A percentile compares a stretch with the other conserved stretches of the same genome.
These are phyloP conservation scores for Tonatia bakeri DNA, from an alignment of 2,113 vertebrate genomes.

Conservation along the genomic window DNA sequence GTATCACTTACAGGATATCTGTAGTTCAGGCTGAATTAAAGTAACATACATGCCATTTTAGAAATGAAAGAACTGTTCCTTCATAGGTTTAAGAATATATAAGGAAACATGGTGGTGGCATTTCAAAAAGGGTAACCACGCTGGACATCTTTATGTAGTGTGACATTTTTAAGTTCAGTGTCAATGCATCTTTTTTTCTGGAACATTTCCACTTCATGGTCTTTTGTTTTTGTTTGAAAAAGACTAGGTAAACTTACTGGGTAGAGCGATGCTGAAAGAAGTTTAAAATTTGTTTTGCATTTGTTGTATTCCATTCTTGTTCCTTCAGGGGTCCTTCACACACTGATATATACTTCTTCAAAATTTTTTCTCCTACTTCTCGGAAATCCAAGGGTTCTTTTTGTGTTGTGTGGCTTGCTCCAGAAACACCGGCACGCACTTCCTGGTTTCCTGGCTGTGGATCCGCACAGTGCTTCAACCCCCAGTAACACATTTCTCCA, in stretches of 20 bases:
- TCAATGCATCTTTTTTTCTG: neutral
- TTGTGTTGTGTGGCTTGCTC: constrained; percentile 64
- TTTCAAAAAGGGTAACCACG: neutral
- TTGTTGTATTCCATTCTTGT: constrained; percentile 93
- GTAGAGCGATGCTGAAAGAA: constrained; percentile 81
- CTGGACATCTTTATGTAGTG: neutral
- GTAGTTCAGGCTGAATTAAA: constrained; percentile 23
- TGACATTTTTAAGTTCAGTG: constrained; percentile 2
- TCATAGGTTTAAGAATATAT: constrained; percentile 15
- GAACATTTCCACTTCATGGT: neutral
- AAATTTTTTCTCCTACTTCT: constrained; percentile 91
- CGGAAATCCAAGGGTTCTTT: constrained; percentile 86
- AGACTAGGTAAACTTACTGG: constrained; percentile 21
- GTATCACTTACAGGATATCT: neutral
- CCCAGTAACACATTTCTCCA: constrained; percentile 99
- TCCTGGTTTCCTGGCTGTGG: constrained; percentile 53
- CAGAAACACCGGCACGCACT: neutral
- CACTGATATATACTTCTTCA: constrained; percentile 89
- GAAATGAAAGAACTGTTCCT: neutral
- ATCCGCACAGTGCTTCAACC: constrained; percentile 85
- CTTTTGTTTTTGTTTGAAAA: constrained; percentile 1
- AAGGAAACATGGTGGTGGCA: neutral
- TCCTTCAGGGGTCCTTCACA: constrained; percentile 93
- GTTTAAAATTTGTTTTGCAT: constrained; percentile 91
- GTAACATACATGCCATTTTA: constrained; percentile 18